Base-by-base conservation (phyloP, 2,888 invertebrate species). In the Apeira syringaria region DNA sequence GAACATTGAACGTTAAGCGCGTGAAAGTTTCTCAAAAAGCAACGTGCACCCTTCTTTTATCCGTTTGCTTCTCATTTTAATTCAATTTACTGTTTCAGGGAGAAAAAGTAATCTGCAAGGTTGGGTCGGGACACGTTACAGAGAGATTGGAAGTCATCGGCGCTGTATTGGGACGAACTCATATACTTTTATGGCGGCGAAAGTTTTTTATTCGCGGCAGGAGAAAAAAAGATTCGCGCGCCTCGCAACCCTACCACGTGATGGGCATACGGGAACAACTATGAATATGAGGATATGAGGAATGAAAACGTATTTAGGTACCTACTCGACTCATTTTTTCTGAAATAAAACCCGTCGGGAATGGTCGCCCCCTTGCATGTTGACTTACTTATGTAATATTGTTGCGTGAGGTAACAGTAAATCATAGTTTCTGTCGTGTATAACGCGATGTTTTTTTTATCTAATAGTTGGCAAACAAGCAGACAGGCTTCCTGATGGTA, bases 111-210 rank as follows among this genome's bases (percentile, higher is more conserved):
- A 86, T 86, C 82, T 86, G 70, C 76, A 70, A 82, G 85, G 85
- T 83, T 71, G 81, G 87, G 86, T 82, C 76, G 80, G 79, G 80
- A 80, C 77, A 67, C 72, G 82, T 74, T 80, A 75, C 79, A 68
- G 78, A 81, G 81, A 84, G 83, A 86, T 87, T 86, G 87, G 85
- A 85, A 86, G 83, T 85, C 87, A 84, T 85, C 80, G 82, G 61
- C 80, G 73, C 75, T 75, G 85, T 85, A 86, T 87, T 85, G 86
- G 86, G 84, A 86, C 83, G 81, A 81, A 81, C 86, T 83, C 87
- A 82, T 87, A 86, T 82, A 85, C 87, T 86, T 87, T 87, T 86
- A 86, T 83, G 79, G 74, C 74, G 69, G 71, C 63, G 68, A 84
- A 86, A 84, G 77, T 86, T 87, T 86, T 80, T 86, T 83, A 81